Base-by-base conservation (phyloP, 2,888 invertebrate species). In the Leptinotarsa haldemani region DNA sequence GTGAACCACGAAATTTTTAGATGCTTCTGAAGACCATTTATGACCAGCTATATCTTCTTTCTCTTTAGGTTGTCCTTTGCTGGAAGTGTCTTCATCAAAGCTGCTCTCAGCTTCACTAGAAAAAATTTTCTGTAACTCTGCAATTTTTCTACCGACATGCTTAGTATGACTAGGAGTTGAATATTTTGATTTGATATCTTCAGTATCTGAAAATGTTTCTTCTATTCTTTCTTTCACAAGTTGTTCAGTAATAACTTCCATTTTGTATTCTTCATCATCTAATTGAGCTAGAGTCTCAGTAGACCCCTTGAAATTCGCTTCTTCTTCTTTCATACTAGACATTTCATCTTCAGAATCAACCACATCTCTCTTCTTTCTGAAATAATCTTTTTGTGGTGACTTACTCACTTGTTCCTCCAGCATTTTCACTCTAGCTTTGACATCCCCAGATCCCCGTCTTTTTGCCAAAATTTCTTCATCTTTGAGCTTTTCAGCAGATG, bases 401-500 rank as follows among this genome's bases (percentile, higher is more conserved):
- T 84, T 82, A 40, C 84, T 78, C 2, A 87, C 81, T 71, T 89
- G 89, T 78, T 90, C 89, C 84, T 91, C 91, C 66, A 91, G 83
- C 72, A 88, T 84, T 82, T 89, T 88, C 58, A 91, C 87, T 82
- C 90, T 90, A 18, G 90, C 89, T 84, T 88, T 90, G 4, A 91
- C 91, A 79, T 90, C 90, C 47, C 90, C 90, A 12, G 89, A 89
- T 50, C 87, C 88, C 50, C 88, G 82, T 50, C 88, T 80, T 70
- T 81, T 84, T 7, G 78, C 74, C 69, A 88, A 78, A 46, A 87
- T 82, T 73, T 88, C 86, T 70, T 89, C 88, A 47, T 86, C 86
- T 76, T 82, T 82, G 22, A 84, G 69, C 73, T 82, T 83, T 16
- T 84, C 83, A 9, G 82, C 76, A 9, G 81, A 71, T 20, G 82